phyloP scores from a whole-genome alignment of 2,888 invertebrate genomes.

The Drosophila maculinotata region DNA sequence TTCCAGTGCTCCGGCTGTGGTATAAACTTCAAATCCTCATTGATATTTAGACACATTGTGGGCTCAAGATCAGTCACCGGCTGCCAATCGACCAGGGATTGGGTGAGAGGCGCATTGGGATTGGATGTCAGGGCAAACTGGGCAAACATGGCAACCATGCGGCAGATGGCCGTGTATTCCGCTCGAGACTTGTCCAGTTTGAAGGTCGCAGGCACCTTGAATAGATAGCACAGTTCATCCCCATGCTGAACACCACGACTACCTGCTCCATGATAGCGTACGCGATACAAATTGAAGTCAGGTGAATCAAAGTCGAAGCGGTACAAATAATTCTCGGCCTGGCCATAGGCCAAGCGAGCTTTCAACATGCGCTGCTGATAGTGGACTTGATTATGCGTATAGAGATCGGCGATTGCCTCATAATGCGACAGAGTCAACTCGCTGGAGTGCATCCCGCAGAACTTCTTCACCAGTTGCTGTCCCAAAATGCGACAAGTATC shows the following conservation, averaged over 20 bases:
- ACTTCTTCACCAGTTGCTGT: slow-evolving; percentile 57
- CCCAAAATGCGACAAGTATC: slow-evolving; percentile 53
- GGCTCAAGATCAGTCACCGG: slow-evolving; percentile 50
- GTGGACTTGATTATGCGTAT: slow-evolving; percentile 73
- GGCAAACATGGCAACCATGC: slow-evolving; percentile 71
- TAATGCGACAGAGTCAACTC: slow-evolving; percentile 77
- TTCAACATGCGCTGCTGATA: slow-evolving; percentile 67
- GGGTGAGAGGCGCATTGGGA: slow-evolving; percentile 69
- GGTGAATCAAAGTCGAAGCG: slow-evolving; percentile 83
- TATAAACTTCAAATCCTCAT: slow-evolving; percentile 65
- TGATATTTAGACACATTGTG: slow-evolving; percentile 76
- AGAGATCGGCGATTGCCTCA: slow-evolving; percentile 61
- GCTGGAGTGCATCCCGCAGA: slow-evolving; percentile 56
- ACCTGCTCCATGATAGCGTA: slow-evolving; percentile 62
- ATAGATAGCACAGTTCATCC: slow-evolving; percentile 81
- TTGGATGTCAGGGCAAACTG: slow-evolving; percentile 76
- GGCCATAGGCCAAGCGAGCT: slow-evolving; percentile 67
- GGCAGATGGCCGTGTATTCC: slow-evolving; percentile 74
- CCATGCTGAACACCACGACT: slow-evolving; percentile 72
- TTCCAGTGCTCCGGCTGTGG: slow-evolving; percentile 67
- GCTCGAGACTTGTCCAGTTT: slow-evolving; percentile 55
- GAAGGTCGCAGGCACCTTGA: slow-evolving; percentile 61
- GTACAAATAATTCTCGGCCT: slow-evolving; percentile 79
- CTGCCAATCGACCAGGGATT: slow-evolving; percentile 60
- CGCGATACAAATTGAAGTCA: slow-evolving; percentile 79